Base-by-base conservation (phyloP, 2,888 invertebrate species). In the Apamea anceps region DNA sequence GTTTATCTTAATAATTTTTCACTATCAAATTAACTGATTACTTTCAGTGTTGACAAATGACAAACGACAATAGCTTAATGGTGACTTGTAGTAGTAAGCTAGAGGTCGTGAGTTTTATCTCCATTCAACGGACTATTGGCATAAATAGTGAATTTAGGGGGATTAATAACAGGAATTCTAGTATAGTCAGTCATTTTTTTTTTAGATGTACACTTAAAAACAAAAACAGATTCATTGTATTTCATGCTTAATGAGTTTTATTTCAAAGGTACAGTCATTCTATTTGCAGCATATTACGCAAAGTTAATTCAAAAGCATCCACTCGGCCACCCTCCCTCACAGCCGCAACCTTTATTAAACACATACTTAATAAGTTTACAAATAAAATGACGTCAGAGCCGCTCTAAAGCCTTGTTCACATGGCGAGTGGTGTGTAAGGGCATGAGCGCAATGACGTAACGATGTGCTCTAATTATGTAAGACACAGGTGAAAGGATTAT, bases 391-490 rank as follows among this genome's bases (percentile, higher is more conserved):
- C 78, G 81, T 76, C 77, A 67, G 37, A 76, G 65, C 15, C 54
- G 70, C 66, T 74, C 73, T 84, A 84, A 83, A 78, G 87, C 77
- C 80, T 63, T 62, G 82, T 81, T 70, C 85, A 79, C 83, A 82
- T 68, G 21, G 15, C 66, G 72, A 81, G 80, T 72, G 80, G 75
- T 68, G 60, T 66, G 79, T 74, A 82, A 81, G 75, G 82, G 86
- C 45, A 78, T 76, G 78, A 73, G 81, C 79, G 77, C 84, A 85
- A 84, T 37, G 70, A 51, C 78, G 84, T 90, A 90, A 90, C 80
- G 88, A 87, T 88, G 89, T 85, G 86, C 88, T 79, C 88, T 88
- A 88, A 90, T 89, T 90, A 87, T 87, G 85, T 74, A 75, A 80
- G 82, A 82, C 77, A 85, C 68, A 65, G 60, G 60, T 81, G 78